A percentile compares a stretch with the other conserved stretches of the same genome.
phyloP scores from a whole-genome alignment of 2,888 invertebrate genomes.

The Neelides folsomi region DNA sequence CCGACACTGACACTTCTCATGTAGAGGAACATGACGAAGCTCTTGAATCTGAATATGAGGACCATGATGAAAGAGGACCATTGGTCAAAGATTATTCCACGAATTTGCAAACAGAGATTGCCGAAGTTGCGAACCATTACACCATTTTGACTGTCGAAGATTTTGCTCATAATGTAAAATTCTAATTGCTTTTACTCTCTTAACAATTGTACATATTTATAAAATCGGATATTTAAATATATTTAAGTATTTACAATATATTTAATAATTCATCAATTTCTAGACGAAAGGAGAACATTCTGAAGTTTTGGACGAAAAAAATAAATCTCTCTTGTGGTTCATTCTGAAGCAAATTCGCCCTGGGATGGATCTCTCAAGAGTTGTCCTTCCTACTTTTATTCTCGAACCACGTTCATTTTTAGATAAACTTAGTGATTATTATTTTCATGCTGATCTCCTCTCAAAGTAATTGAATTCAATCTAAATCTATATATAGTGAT shows the following conservation, averaged over 20 bases:
- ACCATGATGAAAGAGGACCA: slow-evolving; percentile 10
- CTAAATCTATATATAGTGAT: not conserved
- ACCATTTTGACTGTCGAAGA: no score
- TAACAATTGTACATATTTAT: no score
- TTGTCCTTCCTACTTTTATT: slow-evolving; percentile 86
- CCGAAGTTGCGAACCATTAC: no score
- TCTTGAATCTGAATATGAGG: slow-evolving; percentile 13
- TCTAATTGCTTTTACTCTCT: no score
- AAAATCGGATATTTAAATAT: no score
- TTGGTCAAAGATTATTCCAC: not conserved
- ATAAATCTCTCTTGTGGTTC: slow-evolving; percentile 88
- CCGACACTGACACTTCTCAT: slow-evolving; percentile 30
- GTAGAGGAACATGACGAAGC: slow-evolving; percentile 29
- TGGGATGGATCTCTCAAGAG: slow-evolving; percentile 92
- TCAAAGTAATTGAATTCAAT: slow-evolving; percentile 49
- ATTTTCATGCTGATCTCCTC: slow-evolving; percentile 83
- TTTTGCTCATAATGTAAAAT: not conserved
- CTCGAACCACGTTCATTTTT: slow-evolving; percentile 84
- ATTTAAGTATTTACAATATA: no score
- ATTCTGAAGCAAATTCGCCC: slow-evolving; percentile 63
- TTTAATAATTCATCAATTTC: slow-evolving; percentile 6
- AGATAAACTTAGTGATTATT: slow-evolving; percentile 83
- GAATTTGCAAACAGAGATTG: no score
- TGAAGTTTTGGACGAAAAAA: slow-evolving; percentile 84
- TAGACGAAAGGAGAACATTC: slow-evolving; percentile 62